Base-by-base conservation (phyloP, 2,888 invertebrate species). In the Trimorus sp. region DNA sequence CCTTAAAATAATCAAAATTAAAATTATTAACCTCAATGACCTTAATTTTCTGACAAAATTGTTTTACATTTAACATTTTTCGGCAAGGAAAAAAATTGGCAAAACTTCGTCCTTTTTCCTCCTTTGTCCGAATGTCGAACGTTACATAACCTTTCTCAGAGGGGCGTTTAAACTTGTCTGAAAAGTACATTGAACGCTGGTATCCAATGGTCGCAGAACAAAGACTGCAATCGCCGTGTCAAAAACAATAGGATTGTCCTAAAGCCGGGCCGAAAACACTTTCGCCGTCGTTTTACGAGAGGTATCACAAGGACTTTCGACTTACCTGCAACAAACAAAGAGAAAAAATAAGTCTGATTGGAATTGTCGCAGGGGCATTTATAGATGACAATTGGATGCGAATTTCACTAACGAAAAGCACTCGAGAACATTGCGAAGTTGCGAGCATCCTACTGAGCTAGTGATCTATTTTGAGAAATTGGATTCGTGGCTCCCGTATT, bases 381-480 rank as follows among this genome's bases (percentile, higher is more conserved):
- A 66, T 51, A 60, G 59, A 75, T 54, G 45, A 62, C 45, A 45
- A 77, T 81, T 48, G 66, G 51, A 77, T 63, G 69, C 60, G 56
- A 81, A 82, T 69, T 73, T 77, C 49, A 60, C 69, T 62, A 79
- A 82, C 78, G 82, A 65, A 78, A 74, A 82, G 59, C 74, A 78
- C 63, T 77, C 69, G 78, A 78, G 70, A 66, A 42, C 60, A 80
- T 69, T 49, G 75, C 80, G 37, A 59, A 80, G 65, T 54, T 56
- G 42, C 40, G 58, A 69, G 56, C 77, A 76, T 77, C 71, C 83
- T 71, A 83, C 75, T 73, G 78, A 77, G 78, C 75, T 80, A 74
- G 70, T 83, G 80, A 77, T 80, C 83, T 83, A 80, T 83, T 78
- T 80, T 80, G 80, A 78, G 79, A 80, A 83, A 83, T 80, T 80